phyloP scores from a whole-genome alignment of 2,797 vertebrate genomes.

The Sebastes matsubarae region DNA sequence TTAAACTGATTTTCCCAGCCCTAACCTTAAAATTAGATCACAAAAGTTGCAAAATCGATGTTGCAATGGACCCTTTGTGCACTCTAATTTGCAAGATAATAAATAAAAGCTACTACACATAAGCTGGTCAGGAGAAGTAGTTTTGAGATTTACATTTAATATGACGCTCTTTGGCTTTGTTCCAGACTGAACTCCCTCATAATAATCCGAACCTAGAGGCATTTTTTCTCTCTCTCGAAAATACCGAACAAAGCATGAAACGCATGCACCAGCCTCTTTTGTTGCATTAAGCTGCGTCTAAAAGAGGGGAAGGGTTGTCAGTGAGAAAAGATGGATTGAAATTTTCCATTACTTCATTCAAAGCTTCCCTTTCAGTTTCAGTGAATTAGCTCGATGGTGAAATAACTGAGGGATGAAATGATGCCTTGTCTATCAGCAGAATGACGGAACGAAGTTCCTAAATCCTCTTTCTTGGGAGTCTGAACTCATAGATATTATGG shows the following conservation, averaged over 20 bases:
- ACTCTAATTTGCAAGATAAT: conserved; percentile 14
- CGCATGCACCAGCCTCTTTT: conserved; percentile 71
- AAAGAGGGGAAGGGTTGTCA: conserved; percentile 63
- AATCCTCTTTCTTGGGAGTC: conserved; percentile 62
- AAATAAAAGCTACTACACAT: conserved; percentile 7
- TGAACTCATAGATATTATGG: conserved; percentile 57
- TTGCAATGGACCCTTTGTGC: conserved; percentile 3
- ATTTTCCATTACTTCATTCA: conserved; percentile 79
- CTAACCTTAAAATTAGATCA: conserved; percentile 4
- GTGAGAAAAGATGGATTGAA: conserved; percentile 75
- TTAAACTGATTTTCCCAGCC: background rate
- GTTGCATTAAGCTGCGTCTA: conserved; percentile 75
- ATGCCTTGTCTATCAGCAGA: conserved; percentile 54
- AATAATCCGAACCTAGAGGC: conserved; percentile 42
- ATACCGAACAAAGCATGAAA: conserved; percentile 71
- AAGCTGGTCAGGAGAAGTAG: background rate
- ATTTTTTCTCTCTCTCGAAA: conserved; percentile 48
- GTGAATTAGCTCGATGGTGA: conserved; percentile 57
- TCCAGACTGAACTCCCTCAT: conserved; percentile 25
- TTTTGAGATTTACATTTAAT: conserved; percentile 27
- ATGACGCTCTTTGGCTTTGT: conserved; percentile 19
- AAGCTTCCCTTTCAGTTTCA: conserved; percentile 70
- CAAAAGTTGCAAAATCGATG: background rate
- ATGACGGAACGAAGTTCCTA: conserved; percentile 52
- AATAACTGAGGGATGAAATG: conserved; percentile 54